Base-by-base conservation (phyloP, 1,140 invertebrate species). In the Calycopis cecrops region DNA sequence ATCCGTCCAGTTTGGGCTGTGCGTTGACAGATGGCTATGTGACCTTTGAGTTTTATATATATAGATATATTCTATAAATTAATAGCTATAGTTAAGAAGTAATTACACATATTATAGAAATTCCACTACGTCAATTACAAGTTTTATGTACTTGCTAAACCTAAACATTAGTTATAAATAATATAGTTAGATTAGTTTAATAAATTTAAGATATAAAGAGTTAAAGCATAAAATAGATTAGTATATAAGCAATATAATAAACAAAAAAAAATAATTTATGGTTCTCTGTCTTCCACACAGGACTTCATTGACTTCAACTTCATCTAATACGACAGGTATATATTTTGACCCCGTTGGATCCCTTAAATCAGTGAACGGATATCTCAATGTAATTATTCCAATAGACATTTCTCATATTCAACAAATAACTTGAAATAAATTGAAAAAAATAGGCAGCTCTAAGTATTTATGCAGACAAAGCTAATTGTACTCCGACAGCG, bases 381-480 rank as follows among this genome's bases (percentile, higher is more conserved):
- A 42, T 14, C 40, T 54, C 16, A 42, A 35, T 35, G 33, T 55
- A 0, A 11, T 55, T 12, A 55, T 55, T 11, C 52, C 52, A 7
- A 17, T 55, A 11, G 42, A 55, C 16, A 55, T 55, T 4, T 55
- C 52, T 18, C 17, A 35, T 48, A 33, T 57, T 37, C 16, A 56
- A 35, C 54, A 54, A 52, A 37, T 51, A 35, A 55, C 55, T 50
- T 34, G 33, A 55, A 60, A 60, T 17, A 0, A 55, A 11, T 44
- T 50, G 35, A 37, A 35, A 51, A 47, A 50, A 21, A 54, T 63
- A 49, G 54, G 50, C 11, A 59, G 14, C 35, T 48, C 50, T 12
- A 55, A 48, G 28, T 56, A 35, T 35, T n/a, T 59, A 14, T 63
- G 61, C 56, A 55, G 42, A 28, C 61, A 63, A 58, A 64, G 50